A percentile compares a stretch with the other conserved stretches of the same genome.
phyloP scores from a whole-genome alignment of 2,113 vertebrate genomes.

The Platysteira castanea region DNA sequence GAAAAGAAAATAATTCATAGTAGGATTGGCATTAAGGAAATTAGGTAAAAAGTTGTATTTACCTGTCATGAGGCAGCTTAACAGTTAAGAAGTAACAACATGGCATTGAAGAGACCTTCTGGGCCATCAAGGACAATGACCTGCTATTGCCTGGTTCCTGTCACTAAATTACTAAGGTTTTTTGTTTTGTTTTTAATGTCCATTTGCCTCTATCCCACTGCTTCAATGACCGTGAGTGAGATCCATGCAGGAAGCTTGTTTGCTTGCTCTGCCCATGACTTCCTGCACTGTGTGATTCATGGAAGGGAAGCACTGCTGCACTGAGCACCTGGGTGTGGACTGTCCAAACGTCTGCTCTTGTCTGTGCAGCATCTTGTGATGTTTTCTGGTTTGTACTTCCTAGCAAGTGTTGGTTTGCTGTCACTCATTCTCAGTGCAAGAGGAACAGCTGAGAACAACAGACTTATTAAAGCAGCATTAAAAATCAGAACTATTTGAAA shows the following conservation, averaged over 20 bases:
- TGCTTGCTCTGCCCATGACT: fast-evolving
- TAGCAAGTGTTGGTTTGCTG: neutral
- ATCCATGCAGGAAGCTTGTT: neutral
- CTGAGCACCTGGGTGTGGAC: neutral
- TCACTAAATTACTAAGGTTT: neutral
- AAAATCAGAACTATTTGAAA: neutral
- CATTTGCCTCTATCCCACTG: neutral
- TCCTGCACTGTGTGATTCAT: neutral
- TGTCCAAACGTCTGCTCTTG: fast-evolving
- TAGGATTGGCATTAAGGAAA: neutral
- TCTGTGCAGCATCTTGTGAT: neutral
- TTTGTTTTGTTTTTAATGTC: neutral
- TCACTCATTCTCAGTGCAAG: neutral
- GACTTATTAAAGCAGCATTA: neutral
- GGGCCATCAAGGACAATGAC: neutral
- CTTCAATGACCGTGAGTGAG: neutral
- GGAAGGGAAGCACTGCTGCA: neutral
- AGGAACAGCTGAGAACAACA: neutral
- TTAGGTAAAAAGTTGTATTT: neutral
- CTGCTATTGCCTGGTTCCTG: neutral
- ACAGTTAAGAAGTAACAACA: neutral
- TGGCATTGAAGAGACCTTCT: neutral
- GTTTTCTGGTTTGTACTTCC: neutral
- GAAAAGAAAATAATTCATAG: neutral
- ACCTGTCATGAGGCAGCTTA: neutral